Evolutionary conservation across 1,140 invertebrate genomes (phyloP), one percentile per base, ranked within the genome.

Genomic region (Grapholita molesta): DNA sequence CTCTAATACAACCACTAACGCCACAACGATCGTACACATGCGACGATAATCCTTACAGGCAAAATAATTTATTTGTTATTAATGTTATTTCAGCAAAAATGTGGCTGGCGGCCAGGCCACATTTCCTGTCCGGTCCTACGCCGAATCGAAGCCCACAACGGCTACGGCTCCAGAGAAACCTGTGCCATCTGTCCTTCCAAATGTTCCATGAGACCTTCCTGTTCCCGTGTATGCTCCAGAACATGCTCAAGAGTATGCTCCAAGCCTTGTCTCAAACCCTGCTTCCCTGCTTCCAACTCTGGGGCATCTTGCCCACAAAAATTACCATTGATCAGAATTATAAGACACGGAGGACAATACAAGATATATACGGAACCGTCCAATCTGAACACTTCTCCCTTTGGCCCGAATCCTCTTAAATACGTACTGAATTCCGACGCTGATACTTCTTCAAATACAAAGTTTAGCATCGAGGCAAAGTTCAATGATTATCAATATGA

Each of bases 71-170:
- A 0, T 57, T 57, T 30, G 28, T 38, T 24, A 64, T 52, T 42
- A 66, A 15, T 52, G 21, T 12, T 67, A 64, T 64, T 69, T 24
- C 74, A 90, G 89, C 75, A 90, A 55, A 77, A 86, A 12, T 91
- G 89, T 53, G 89, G 89, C 7, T 91, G 88, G 89, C 85, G 89
- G 1, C 89, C 89, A 0, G 89, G 89, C 32, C 89, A 91, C 74
- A 88, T 91, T 66, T 84, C 86, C n/a, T 90, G 88, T 66, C 71
- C 82, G 30, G 88, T 89, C 9, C 77, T 91, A 0, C 81, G 75
- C 73, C 81, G 75, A 71, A 91, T 91, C 6, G 88, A 89, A 69
- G 79, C 81, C 42, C 85, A 91, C 68, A 85, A 87, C 55, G 83
- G 85, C 53, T 74, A 87, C 55, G 83, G 85, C 53, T 74, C 78